phyloP scores from a whole-genome alignment of 2,797 vertebrate genomes.

The Amazona finschi region DNA sequence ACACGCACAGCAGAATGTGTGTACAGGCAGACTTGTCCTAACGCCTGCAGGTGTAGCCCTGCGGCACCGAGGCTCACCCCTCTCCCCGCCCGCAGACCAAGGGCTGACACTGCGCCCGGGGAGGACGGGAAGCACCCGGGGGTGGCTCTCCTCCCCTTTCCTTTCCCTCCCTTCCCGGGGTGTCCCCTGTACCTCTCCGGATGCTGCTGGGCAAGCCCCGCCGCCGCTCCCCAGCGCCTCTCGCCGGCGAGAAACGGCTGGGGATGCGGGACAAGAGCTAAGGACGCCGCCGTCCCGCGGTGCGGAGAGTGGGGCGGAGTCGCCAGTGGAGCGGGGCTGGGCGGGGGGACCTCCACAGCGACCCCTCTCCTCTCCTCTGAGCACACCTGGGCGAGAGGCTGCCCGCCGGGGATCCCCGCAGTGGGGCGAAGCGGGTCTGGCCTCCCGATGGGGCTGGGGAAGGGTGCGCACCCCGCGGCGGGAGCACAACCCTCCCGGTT shows the following conservation, averaged over 20 bases:
- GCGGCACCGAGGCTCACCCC: not conserved
- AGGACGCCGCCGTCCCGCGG: not conserved
- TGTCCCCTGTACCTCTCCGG: not conserved
- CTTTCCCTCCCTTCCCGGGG: not conserved
- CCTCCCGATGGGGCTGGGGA: rapidly evolving
- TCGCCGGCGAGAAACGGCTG: not conserved
- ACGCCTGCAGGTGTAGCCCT: not conserved
- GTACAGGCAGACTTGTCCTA: rapidly evolving
- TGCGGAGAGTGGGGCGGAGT: not conserved
- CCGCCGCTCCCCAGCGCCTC: not conserved
- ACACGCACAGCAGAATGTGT: not conserved
- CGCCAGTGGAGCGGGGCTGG: no score
- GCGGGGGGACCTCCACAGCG: rapidly evolving
- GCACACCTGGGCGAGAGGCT: not conserved
- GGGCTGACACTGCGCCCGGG: not conserved
- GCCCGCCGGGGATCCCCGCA: not conserved
- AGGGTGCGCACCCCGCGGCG: rapidly evolving
- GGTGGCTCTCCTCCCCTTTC: not conserved
- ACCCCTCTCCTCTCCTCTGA: no score
- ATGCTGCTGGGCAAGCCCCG: not conserved
- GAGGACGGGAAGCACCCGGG: not conserved
- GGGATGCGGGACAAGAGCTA: not conserved
- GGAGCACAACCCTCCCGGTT: not conserved
- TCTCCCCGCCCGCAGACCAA: not conserved
- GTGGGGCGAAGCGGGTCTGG: rapidly evolving